Conservation (phyloP, 2,888 invertebrate genomes). For the Chromoteleia sp. region DNA sequence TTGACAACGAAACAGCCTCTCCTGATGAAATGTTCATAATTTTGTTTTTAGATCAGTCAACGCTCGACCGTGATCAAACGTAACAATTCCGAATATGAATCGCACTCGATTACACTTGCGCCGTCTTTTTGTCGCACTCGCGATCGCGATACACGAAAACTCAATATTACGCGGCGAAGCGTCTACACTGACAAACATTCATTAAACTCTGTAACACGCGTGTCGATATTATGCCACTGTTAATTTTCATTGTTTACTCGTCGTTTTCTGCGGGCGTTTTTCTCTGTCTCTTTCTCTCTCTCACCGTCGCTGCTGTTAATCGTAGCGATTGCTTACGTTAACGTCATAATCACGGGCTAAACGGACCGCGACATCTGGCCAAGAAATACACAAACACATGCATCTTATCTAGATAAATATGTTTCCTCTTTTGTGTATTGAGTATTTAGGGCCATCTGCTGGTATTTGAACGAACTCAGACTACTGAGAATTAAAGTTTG, state of each 20-base stretch:
- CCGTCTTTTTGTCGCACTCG: slow-evolving; percentile 9
- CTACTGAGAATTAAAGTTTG: no score
- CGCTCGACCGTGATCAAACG: slow-evolving; percentile 4
- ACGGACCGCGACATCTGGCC: neutral
- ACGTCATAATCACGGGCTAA: slow-evolving; percentile 10
- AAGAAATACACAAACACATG: neutral
- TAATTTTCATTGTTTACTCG: slow-evolving; percentile 33
- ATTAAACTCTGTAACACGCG: slow-evolving; percentile 38
- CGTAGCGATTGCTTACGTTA: slow-evolving; percentile 13
- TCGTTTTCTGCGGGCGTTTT: slow-evolving; percentile 9
- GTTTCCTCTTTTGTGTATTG: no score
- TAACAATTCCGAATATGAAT: neutral
- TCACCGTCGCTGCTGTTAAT: slow-evolving; percentile 4
- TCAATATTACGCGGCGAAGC: neutral
- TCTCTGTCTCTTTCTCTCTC: neutral
- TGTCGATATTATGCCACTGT: slow-evolving; percentile 42
- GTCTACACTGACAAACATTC: slow-evolving; percentile 22
- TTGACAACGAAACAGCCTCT: slow-evolving; percentile 33
- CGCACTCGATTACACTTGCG: neutral
- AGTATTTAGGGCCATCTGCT: no score
- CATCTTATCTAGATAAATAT: no score
- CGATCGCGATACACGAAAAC: neutral
- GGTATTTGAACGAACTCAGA: no score
- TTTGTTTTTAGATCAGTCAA: slow-evolving; percentile 41
- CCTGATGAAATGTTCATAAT: slow-evolving; percentile 38